Evolutionary conservation across 2,797 vertebrate genomes (phyloP).

Genomic region (Pyrocephalus nanus): DNA sequence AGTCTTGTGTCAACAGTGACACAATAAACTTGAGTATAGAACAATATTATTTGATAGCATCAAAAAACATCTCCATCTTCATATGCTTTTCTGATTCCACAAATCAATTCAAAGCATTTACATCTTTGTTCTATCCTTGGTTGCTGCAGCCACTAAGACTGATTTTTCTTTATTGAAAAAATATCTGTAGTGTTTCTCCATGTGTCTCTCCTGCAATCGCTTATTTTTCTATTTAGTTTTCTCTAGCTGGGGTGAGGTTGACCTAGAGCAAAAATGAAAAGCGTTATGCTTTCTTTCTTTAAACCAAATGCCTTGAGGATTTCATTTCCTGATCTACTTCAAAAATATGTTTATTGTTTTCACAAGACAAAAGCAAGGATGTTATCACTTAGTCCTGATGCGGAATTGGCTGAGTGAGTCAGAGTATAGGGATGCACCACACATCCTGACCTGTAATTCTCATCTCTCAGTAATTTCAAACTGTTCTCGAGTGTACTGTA

Average conservation of each 20-base stretch:
- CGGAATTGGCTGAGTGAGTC: not conserved
- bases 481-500: not conserved
- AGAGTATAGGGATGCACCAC: not conserved
- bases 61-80: not conserved
- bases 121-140: not conserved
- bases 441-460: not conserved
- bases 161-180: not conserved
- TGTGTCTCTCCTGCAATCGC: not conserved
- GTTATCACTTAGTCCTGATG: not conserved
- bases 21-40: not conserved
- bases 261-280: not conserved
- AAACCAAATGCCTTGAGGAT: not conserved
- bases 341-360: slow-evolving; percentile 1
- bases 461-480: not conserved
- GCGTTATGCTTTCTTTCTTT: not conserved
- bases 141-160: not conserved
- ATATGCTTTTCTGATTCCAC: not conserved
- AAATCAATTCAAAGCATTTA: not conserved
- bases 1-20: not conserved
- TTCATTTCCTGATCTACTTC: not conserved
- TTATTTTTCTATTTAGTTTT: not conserved
- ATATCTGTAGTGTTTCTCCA: not conserved
- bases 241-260: not conserved
- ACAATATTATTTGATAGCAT: not conserved
- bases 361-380: not conserved